Evolutionary conservation across 2,113 vertebrate species (phyloP).

Genomic region (Ceyx cyanopectus): DNA sequence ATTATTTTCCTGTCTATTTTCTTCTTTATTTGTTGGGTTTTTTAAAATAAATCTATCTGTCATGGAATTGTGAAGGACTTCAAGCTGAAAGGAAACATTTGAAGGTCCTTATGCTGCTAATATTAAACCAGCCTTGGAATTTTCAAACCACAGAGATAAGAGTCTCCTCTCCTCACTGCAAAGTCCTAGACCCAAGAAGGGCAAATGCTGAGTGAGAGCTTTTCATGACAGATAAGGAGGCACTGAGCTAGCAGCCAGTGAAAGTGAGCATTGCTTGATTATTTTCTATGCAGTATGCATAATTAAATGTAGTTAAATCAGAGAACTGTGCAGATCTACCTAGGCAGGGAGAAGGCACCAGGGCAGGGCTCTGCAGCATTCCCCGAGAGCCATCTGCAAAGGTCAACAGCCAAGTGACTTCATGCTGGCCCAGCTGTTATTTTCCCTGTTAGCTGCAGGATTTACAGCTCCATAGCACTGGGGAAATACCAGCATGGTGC

Average conservation of each 20-base stretch:
- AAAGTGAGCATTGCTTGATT: neutral
- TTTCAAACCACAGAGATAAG: neutral
- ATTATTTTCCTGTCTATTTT: neutral
- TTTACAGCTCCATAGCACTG: neutral
- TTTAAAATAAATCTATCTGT: neutral
- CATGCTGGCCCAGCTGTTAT: neutral
- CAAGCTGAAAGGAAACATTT: neutral
- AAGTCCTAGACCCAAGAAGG: neutral
- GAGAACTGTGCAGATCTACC: neutral
- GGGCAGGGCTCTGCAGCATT: neutral
- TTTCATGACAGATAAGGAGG: neutral
- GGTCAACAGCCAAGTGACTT: neutral
- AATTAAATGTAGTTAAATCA: neutral
- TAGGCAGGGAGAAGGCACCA: neutral
- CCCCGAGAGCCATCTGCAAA: neutral
- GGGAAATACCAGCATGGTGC: neutral
- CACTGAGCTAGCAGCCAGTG: neutral
- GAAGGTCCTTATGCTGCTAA: neutral
- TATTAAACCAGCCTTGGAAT: constrained; percentile 10
- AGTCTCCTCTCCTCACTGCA: neutral
- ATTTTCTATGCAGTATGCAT: neutral
- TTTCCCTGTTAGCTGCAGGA: neutral
- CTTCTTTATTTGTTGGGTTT: neutral
- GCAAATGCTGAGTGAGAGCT: neutral
- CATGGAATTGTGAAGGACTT: neutral